Base-by-base conservation (phyloP, 2,113 vertebrate genomes). In the Smithornis capensis region DNA sequence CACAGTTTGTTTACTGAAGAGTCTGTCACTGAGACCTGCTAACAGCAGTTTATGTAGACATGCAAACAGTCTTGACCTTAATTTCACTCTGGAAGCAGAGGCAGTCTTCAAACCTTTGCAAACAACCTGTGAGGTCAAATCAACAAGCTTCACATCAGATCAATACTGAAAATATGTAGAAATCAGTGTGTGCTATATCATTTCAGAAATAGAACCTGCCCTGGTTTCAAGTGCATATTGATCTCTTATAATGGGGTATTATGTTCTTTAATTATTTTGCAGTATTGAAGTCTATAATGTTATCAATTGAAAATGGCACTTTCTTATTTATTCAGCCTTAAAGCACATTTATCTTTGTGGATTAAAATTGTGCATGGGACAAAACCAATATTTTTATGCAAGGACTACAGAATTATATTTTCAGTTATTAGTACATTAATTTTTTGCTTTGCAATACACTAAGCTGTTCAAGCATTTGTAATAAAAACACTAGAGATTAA, bases 161-260 rank as follows among this genome's bases (percentile, higher is more conserved):
- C 94, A 70, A 96, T 97, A 96, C 29, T n/a, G 76, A 95, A 96
- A 96, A 93, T 91, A 60, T 94, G 93, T 83, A 89, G 71, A 96
- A 97, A 90, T 95, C 71, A 78, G 69, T 35, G 57, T 90, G 76
- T 83, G 29, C 57, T 79, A 19, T 83, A 81, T 90, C 2, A 94
- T 95, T 90, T 91, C 87, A 95, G 83, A 90, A 87, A 93, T n/a
- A 89, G 44, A 95, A 91, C n/a, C 57, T 90, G 37, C 73, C 59
- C 44, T 71, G 68, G 40, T 93, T 67, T 92, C 60, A 92, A 87
- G 64, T 55, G 45, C 25, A 47, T 91, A 95, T 90, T 88, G 92
- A 92, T 95, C 63, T 90, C 80, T 50, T 84, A 84, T 95, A 80
- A 94, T 74, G 38, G 37, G 31, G 27, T 75, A 92, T 94, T 90